A percentile compares a stretch with the other conserved stretches of the same genome.
These are phyloP conservation scores for Trachelus stipa DNA, from an alignment of 2,888 invertebrate species.

Conservation along the genomic window DNA sequence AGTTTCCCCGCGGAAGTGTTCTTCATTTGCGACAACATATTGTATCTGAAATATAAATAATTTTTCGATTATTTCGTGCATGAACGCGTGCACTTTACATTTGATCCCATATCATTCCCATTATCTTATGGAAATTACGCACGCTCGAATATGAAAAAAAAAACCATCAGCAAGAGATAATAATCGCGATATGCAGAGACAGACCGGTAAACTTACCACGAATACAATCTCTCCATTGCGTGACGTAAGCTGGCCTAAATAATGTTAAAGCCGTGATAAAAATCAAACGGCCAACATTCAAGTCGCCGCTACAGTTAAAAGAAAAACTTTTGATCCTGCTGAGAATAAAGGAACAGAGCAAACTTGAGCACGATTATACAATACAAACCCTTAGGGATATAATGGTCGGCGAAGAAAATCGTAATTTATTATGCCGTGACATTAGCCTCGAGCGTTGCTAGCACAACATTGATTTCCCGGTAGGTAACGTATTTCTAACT, in stretches of 20 bases:
- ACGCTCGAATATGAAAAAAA: neutral
- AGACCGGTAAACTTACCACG: neutral
- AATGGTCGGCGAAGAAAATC: neutral
- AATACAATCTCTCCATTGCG: neutral
- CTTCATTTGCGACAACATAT: conserved; percentile 56
- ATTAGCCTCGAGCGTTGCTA: neutral
- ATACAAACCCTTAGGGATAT: neutral
- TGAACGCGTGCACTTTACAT: neutral
- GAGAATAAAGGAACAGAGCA: neutral
- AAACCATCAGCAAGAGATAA: neutral
- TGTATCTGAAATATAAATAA: conserved; percentile 34
- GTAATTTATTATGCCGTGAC: neutral
- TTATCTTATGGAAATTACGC: neutral
- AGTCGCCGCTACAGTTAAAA: neutral
- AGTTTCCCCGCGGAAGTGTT: conserved; percentile 46
- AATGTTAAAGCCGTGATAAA: neutral
- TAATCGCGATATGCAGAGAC: neutral
- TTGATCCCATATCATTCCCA: neutral
- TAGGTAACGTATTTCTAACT: conserved; percentile 25
- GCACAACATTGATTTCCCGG: conserved; percentile 33
- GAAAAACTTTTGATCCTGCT: neutral
- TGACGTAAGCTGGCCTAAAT: neutral
- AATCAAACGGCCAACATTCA: neutral
- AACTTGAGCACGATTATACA: neutral
- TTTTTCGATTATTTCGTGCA: neutral